phyloP scores from a whole-genome alignment of 2,113 vertebrate species.

The Felis chaus region DNA sequence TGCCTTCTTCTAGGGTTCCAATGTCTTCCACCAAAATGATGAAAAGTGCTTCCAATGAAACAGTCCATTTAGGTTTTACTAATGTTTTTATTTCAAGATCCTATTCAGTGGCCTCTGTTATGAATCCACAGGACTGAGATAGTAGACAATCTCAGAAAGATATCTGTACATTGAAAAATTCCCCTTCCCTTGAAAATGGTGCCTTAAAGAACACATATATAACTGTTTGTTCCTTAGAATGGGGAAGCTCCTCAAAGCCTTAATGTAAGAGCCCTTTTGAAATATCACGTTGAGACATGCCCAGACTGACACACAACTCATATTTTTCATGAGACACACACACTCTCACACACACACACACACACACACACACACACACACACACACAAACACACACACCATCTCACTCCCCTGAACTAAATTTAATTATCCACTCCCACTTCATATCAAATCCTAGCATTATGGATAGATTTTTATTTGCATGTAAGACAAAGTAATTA shows the following conservation, averaged over 20 bases:
- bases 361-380: not conserved
- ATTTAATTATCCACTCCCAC: not conserved
- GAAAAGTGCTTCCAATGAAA: not conserved
- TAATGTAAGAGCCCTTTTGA: not conserved
- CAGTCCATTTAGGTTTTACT: not conserved
- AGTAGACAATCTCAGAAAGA: not conserved
- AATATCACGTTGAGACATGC: not conserved
- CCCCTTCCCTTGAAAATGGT: not conserved
- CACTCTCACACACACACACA: not conserved
- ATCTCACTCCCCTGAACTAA: not conserved
- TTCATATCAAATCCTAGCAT: not conserved
- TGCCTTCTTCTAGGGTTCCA: not conserved
- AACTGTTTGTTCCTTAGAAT: not conserved
- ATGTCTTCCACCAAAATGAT: not conserved
- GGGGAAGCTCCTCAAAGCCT: not conserved
- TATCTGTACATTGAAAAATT: not conserved
- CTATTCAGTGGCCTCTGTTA: not conserved
- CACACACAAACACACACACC: not conserved
- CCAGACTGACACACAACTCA: not conserved
- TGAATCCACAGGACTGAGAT: not conserved
- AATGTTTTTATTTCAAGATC: not conserved
- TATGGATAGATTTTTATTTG: not conserved
- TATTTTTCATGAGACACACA: not conserved
- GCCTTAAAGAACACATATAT: not conserved
- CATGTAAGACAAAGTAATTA: slow-evolving; percentile 26